A percentile compares a stretch with the other conserved stretches of the same genome.
phyloP scores from a whole-genome alignment of 2,797 vertebrate species.

The Amblyopsis hoosieri region DNA sequence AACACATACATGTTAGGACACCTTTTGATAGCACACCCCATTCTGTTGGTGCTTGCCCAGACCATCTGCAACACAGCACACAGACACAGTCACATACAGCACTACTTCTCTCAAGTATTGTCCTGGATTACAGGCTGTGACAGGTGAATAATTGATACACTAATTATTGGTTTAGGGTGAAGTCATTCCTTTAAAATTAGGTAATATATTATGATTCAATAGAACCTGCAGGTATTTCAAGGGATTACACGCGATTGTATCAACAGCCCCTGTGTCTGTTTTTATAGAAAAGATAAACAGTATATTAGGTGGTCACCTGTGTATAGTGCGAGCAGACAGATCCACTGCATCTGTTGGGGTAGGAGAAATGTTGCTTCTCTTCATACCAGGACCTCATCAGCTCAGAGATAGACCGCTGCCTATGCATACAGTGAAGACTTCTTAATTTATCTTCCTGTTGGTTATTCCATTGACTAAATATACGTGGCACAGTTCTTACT shows the following conservation, averaged over 20 bases:
- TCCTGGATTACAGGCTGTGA: no score
- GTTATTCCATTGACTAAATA: no score
- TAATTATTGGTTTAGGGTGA: no score
- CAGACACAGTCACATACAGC: neutral
- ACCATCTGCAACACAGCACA: conserved; percentile 82
- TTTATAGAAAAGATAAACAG: neutral
- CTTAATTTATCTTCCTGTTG: no score
- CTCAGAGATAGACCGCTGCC: conserved; percentile 82
- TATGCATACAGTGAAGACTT: conserved; percentile 38
- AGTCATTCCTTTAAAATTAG: no score
- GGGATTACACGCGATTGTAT: no score
- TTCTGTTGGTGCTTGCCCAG: conserved; percentile 86
- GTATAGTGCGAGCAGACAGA: conserved; percentile 89
- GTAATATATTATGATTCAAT: no score
- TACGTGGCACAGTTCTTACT: neutral
- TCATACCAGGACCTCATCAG: conserved; percentile 85
- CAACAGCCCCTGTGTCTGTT: no score
- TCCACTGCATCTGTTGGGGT: conserved; percentile 81
- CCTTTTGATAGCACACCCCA: conserved; percentile 85
- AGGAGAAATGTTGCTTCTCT: conserved; percentile 83
- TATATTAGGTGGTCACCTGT: conserved; percentile 76
- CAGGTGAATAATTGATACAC: no score
- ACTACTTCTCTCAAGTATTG: no score
- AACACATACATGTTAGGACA: conserved; percentile 83
- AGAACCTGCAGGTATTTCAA: no score